phyloP scores from a whole-genome alignment of 2,797 vertebrate species.

The Cetoscarus ocellatus region DNA sequence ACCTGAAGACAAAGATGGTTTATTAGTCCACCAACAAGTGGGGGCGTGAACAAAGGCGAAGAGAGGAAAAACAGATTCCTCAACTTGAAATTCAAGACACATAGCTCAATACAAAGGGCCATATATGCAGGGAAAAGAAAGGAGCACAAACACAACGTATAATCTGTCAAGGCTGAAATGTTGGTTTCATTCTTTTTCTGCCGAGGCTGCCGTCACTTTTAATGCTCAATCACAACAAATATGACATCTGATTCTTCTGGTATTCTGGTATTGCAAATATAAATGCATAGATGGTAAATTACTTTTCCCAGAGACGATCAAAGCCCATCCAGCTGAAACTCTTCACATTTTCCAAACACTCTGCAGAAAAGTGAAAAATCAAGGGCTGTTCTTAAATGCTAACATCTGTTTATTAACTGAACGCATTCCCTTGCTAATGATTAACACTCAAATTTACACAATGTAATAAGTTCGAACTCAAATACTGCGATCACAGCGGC shows the following conservation, averaged over 20 bases:
- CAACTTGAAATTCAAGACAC: conserved; percentile 39
- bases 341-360: conserved; percentile 11
- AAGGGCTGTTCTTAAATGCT: background rate
- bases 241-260: conserved; percentile 46
- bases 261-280: conserved; percentile 28
- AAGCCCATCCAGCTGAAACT: conserved; percentile 24
- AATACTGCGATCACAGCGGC: conserved; percentile 11
- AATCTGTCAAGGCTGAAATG: conserved; percentile 44
- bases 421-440: background rate
- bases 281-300: conserved; percentile 34
- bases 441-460: conserved; percentile 1
- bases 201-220: conserved; percentile 39
- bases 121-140: conserved; percentile 2
- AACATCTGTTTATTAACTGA: conserved; percentile 12
- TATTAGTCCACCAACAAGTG: conserved; percentile 1
- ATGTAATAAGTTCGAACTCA: conserved; percentile 14
- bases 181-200: conserved; percentile 33
- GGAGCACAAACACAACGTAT: conserved; percentile 3
- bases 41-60: conserved; percentile 5
- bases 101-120: conserved; percentile 12
- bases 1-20: conserved; percentile 67
- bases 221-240: conserved; percentile 47
- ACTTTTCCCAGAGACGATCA: conserved; percentile 15
- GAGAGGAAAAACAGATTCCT: background rate
- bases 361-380: conserved; percentile 1